A percentile compares a stretch with the other conserved stretches of the same genome.
Evolutionary conservation across 2,797 vertebrate genomes (phyloP).

Genomic region (Mormyrops attenuatus): DNA sequence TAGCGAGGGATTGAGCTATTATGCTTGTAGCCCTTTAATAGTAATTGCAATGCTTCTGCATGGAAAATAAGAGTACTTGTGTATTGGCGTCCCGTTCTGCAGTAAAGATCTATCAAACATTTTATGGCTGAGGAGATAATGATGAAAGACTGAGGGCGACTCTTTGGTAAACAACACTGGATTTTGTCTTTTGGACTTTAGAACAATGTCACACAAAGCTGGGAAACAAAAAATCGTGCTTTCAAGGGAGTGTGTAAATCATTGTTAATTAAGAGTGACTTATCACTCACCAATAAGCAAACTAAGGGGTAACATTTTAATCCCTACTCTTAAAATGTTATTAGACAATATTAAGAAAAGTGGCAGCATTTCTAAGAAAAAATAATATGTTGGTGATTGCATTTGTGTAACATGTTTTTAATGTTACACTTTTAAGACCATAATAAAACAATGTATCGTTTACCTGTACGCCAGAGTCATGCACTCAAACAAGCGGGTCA

Average conservation of each 20-base stretch:
- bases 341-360: not conserved
- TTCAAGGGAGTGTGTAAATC: not conserved
- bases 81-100: not conserved
- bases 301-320: not conserved
- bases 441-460: constrained; percentile 21
- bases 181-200: constrained; percentile 21
- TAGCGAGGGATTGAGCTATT: not conserved
- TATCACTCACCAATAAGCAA: not conserved
- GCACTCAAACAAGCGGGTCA: constrained; percentile 92
- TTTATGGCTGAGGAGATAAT: constrained; percentile 12
- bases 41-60: not conserved
- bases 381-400: not conserved
- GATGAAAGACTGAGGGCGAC: not conserved
- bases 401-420: not conserved
- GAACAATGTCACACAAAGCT: constrained; percentile 9
- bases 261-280: not conserved
- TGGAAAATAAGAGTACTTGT: not conserved
- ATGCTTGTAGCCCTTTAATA: not conserved
- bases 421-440: not conserved
- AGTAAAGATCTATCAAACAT: constrained; percentile 10
- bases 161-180: constrained; percentile 17
- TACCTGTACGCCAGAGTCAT: constrained; percentile 98
- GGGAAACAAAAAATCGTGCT: not conserved
- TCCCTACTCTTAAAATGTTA: not conserved
- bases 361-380: not conserved